These are phyloP conservation scores for Villa cingulata DNA, from an alignment of 2,888 invertebrate species.

Conservation along the genomic window DNA sequence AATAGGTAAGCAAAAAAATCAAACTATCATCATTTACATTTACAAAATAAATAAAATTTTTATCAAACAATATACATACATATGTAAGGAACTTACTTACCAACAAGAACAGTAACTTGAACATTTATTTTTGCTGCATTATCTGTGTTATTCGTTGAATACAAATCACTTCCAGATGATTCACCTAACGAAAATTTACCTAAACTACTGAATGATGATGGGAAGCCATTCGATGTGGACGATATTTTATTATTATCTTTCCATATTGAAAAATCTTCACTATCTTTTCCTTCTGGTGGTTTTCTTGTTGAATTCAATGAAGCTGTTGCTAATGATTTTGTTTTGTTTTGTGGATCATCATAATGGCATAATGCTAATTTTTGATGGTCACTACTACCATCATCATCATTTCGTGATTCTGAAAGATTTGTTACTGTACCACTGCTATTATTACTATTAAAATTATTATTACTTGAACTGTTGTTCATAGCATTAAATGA, in stretches of 20 bases:
- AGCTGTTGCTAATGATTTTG: constrained; percentile 23
- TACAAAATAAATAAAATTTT: not conserved
- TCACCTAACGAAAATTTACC: constrained; percentile 11
- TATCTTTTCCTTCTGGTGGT: constrained; percentile 73
- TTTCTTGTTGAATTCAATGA: constrained; percentile 29
- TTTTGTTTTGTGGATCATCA: not conserved
- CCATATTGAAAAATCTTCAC: constrained; percentile 47
- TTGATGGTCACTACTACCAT: not conserved
- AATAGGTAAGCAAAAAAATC: not conserved
- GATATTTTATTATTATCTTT: constrained; percentile 36
- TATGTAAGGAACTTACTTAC: constrained; percentile 24
- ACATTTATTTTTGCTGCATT: constrained; percentile 84
- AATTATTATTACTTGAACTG: constrained; percentile 2
- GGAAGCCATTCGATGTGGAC: constrained; percentile 38
- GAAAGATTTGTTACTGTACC: constrained; percentile 7
- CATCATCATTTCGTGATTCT: constrained; percentile 11
- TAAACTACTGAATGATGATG: constrained; percentile 7
- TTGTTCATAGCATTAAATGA: not conserved
- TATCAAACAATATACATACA: no score
- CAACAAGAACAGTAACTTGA: constrained; percentile 73
- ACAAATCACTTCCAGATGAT: constrained; percentile 28
- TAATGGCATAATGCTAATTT: not conserved
- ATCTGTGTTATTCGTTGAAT: constrained; percentile 43
- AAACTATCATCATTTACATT: not conserved
- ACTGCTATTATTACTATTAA: constrained; percentile 9